Evolutionary conservation across 1,140 invertebrate genomes (phyloP).

Genomic region (Oscheius sp.): DNA sequence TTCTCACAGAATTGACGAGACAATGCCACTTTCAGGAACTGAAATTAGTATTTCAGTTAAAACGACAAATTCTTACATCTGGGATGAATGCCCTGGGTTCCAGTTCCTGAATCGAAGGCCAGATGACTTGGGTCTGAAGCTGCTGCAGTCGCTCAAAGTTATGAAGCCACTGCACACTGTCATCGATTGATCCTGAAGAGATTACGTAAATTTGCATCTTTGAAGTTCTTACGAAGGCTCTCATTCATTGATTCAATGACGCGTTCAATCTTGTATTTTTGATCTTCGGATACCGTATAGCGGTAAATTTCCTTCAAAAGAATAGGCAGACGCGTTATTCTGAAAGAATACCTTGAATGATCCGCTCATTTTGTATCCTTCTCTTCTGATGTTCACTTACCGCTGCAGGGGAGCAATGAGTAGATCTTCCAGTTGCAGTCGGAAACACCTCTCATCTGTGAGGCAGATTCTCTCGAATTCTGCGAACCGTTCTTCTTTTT

Average conservation of each 20-base stretch:
- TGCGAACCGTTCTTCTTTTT: constrained; percentile 55
- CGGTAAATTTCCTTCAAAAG: constrained; percentile 69
- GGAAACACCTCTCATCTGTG: constrained; percentile 69
- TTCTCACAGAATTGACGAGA: constrained; percentile 72
- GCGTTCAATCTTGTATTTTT: constrained; percentile 66
- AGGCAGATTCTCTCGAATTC: constrained; percentile 64
- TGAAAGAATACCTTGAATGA: background rate
- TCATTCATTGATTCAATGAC: constrained; percentile 70
- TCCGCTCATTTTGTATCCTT: background rate
- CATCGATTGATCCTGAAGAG: constrained; percentile 69
- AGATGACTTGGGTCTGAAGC: constrained; percentile 71
- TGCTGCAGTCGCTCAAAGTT: constrained; percentile 73
- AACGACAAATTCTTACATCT: constrained; percentile 63
- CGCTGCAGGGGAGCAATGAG: constrained; percentile 72
- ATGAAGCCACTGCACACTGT: constrained; percentile 74
- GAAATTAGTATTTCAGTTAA: constrained; percentile 34
- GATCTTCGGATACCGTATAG: constrained; percentile 67
- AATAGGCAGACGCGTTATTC: constrained; percentile 71
- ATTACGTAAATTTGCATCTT: background rate
- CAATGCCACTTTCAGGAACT: constrained; percentile 67
- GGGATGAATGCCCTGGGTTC: constrained; percentile 71
- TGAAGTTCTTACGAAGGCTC: constrained; percentile 67
- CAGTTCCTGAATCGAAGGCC: constrained; percentile 71
- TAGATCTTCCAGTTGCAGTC: constrained; percentile 70
- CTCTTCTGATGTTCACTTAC: constrained; percentile 3